phyloP scores from a whole-genome alignment of 2,797 vertebrate species.

The Channa striata region DNA sequence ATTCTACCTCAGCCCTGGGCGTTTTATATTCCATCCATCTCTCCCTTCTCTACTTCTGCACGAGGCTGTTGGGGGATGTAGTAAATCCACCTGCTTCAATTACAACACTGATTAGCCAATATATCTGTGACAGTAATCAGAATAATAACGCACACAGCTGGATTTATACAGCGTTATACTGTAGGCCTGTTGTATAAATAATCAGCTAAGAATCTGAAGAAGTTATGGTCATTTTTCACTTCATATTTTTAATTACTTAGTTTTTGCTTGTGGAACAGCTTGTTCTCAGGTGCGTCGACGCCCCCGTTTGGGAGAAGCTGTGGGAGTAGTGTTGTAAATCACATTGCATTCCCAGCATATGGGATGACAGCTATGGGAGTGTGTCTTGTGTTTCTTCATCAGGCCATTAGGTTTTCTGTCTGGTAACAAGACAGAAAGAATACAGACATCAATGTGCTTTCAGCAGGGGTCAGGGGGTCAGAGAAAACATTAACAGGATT shows the following conservation, averaged over 20 bases:
- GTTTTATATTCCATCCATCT: slow-evolving; percentile 65
- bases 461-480: slow-evolving; percentile 44
- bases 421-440: slow-evolving; percentile 44
- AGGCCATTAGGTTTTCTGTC: slow-evolving; percentile 47
- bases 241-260: slow-evolving; percentile 45
- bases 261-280: slow-evolving; percentile 38
- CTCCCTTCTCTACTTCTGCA: slow-evolving; percentile 29
- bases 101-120: slow-evolving; percentile 44
- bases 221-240: slow-evolving; percentile 37
- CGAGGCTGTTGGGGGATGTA: slow-evolving; percentile 21
- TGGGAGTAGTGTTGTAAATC: slow-evolving; percentile 41
- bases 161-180: slow-evolving; percentile 44
- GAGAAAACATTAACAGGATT: slow-evolving; percentile 31
- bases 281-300: slow-evolving; percentile 51
- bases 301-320: slow-evolving; percentile 34
- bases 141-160: slow-evolving; percentile 50
- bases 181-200: slow-evolving; percentile 45
- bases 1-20: slow-evolving; percentile 69
- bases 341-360: slow-evolving; percentile 49
- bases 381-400: slow-evolving; percentile 56
- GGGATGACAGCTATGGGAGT: slow-evolving; percentile 53
- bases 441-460: slow-evolving; percentile 46
- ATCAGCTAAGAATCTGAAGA: slow-evolving; percentile 31
- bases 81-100: slow-evolving; percentile 61
- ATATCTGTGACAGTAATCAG: slow-evolving; percentile 52